Evolutionary conservation across 2,888 invertebrate genomes (phyloP).

Genomic region (Junonia oenone): DNA sequence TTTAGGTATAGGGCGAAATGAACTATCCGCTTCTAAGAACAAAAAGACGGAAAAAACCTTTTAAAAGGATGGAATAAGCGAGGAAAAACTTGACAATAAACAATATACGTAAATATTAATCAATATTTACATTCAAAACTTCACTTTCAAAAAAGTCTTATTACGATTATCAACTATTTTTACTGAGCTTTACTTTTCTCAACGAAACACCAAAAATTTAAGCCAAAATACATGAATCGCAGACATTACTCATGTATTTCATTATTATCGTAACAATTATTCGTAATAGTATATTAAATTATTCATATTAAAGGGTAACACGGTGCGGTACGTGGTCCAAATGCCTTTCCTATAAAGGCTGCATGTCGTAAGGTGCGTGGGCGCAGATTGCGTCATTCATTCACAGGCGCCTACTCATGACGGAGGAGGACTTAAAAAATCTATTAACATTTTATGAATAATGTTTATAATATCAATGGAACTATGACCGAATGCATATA

Average conservation of each 20-base stretch:
- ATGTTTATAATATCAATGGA: neutral
- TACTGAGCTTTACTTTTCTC: too few species aligned
- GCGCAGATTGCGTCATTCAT: slow-evolving; percentile 56
- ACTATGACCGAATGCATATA: too few species aligned
- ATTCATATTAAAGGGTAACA: slow-evolving; percentile 1
- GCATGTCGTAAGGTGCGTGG: slow-evolving; percentile 38
- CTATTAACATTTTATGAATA: neutral
- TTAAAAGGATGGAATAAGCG: too few species aligned
- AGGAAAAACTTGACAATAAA: too few species aligned
- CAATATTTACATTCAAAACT: too few species aligned
- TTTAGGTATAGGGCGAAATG: neutral
- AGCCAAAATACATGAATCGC: too few species aligned
- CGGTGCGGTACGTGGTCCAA: slow-evolving; percentile 9
- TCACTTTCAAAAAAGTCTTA: too few species aligned
- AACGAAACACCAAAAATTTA: too few species aligned
- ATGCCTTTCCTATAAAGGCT: slow-evolving; percentile 42
- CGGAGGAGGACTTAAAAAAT: slow-evolving; percentile 3
- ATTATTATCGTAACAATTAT: too few species aligned
- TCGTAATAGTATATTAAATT: neutral
- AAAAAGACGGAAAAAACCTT: neutral
- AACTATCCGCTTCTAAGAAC: neutral
- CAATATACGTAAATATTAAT: too few species aligned
- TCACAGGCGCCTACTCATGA: slow-evolving; percentile 33
- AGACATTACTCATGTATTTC: too few species aligned
- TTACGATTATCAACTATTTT: too few species aligned